Conservation (phyloP, 2,888 invertebrate species). For the Drosophila kanekoi region DNA sequence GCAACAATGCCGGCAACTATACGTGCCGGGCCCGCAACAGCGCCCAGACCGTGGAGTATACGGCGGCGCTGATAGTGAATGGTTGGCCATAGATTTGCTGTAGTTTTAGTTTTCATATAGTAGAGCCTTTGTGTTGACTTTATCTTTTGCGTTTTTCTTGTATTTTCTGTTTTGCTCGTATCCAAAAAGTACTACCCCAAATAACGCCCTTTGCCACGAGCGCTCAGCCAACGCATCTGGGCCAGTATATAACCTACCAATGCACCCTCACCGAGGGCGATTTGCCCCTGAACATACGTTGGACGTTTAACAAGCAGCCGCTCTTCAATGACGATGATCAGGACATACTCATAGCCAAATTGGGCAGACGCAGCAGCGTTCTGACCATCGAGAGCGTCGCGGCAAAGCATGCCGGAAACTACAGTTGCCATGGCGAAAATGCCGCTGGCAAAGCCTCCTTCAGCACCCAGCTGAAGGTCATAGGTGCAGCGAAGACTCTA, state of each 20-base stretch:
- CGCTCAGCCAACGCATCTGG: slow-evolving; percentile 87
- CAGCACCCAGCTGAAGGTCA: slow-evolving; percentile 89
- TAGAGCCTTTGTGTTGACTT: slow-evolving; percentile 5
- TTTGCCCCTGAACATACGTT: slow-evolving; percentile 88
- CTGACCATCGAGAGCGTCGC: slow-evolving; percentile 90
- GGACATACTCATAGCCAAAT: slow-evolving; percentile 86
- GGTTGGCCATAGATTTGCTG: slow-evolving; percentile 80
- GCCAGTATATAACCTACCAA: slow-evolving; percentile 87
- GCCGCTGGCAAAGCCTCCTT: slow-evolving; percentile 89
- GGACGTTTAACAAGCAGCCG: slow-evolving; percentile 86
- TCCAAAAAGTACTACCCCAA: slow-evolving; percentile 83
- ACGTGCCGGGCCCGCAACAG: slow-evolving; percentile 87
- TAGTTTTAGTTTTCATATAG: slow-evolving; percentile 18
- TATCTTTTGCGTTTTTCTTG: slow-evolving; percentile 22
- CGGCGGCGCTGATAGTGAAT: slow-evolving; percentile 86
- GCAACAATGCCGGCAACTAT: slow-evolving; percentile 87
- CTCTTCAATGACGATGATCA: slow-evolving; percentile 81
- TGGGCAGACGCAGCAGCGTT: slow-evolving; percentile 89
- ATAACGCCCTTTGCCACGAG: slow-evolving; percentile 87
- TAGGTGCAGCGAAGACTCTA: slow-evolving; percentile 86
- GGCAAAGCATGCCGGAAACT: slow-evolving; percentile 90
- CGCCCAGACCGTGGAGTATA: slow-evolving; percentile 86
- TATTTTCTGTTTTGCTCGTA: slow-evolving; percentile 24
- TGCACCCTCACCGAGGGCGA: slow-evolving; percentile 89
- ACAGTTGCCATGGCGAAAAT: slow-evolving; percentile 91